phyloP scores from a whole-genome alignment of 2,888 invertebrate genomes.

The Drosophila nr. medialis region DNA sequence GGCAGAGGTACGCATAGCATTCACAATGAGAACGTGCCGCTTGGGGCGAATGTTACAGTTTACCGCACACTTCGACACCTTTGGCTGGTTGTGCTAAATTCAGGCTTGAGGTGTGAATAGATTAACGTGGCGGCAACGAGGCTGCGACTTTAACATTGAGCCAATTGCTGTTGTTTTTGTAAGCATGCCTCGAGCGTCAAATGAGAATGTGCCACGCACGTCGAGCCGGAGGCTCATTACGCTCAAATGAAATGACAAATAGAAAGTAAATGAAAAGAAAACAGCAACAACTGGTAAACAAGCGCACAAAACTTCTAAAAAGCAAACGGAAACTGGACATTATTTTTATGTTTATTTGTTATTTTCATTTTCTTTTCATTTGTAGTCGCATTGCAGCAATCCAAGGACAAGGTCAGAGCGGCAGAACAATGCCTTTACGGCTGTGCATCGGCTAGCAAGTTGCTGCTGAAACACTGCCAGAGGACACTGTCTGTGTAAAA shows the following conservation, averaged over 20 bases:
- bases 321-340: constrained; percentile 71
- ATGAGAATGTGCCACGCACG: constrained; percentile 59
- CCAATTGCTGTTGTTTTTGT: constrained; percentile 42
- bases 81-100: neutral
- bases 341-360: constrained; percentile 58
- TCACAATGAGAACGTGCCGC: constrained; percentile 64
- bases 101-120: constrained; percentile 76
- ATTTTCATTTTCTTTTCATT: constrained; percentile 32
- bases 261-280: constrained; percentile 23
- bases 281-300: constrained; percentile 16
- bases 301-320: constrained; percentile 37
- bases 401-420: constrained; percentile 48
- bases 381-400: constrained; percentile 30
- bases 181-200: constrained; percentile 45
- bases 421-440: constrained; percentile 42
- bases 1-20: constrained; percentile 4
- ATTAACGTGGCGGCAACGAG: constrained; percentile 66
- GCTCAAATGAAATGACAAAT: constrained; percentile 48
- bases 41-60: constrained; percentile 66
- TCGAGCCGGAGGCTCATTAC: constrained; percentile 49
- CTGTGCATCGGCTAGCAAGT: constrained; percentile 30
- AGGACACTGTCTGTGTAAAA: constrained; percentile 24
- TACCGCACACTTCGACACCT: constrained; percentile 72
- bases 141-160: constrained; percentile 41
- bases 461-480: constrained; percentile 34